Evolutionary conservation across 2,113 vertebrate genomes (phyloP).

Genomic region (Esox niger): DNA sequence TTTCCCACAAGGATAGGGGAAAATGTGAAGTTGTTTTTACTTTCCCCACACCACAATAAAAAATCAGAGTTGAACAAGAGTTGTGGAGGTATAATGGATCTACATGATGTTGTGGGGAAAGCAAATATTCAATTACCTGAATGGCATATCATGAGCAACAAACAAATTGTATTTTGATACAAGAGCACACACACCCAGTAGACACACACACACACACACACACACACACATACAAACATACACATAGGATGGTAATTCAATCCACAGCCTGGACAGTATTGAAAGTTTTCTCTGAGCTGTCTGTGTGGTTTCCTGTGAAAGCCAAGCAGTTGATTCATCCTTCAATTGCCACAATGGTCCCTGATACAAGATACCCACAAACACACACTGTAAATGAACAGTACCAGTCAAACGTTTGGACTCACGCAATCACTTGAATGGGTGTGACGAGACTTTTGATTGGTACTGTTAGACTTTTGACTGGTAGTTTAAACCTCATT

Average conservation of each 20-base stretch:
- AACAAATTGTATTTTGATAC: conserved; percentile 42
- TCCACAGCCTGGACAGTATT: conserved; percentile 32
- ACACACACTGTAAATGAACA: too few relatives aligned
- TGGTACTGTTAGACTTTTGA: too few relatives aligned
- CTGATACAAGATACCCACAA: conserved; percentile 53
- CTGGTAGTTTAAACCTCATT: too few relatives aligned
- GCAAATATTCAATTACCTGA: conserved; percentile 46
- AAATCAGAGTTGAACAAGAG: conserved; percentile 9
- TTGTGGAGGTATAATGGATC: conserved; percentile 36
- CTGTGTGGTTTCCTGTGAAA: conserved; percentile 67
- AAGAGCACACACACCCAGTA: conserved; percentile 26
- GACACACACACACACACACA: not conserved
- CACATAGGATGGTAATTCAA: conserved; percentile 54
- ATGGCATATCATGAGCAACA: conserved; percentile 39
- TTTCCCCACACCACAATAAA: conserved; percentile 1
- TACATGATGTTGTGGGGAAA: conserved; percentile 47
- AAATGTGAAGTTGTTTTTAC: not conserved
- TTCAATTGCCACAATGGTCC: conserved; percentile 52
- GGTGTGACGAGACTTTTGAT: not conserved
- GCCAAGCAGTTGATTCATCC: conserved; percentile 56
- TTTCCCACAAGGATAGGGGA: conserved; percentile 3
- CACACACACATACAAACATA: conserved; percentile 13
- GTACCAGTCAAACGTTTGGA: too few relatives aligned
- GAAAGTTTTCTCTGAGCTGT: conserved; percentile 39
- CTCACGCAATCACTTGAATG: not conserved